Base-by-base conservation (phyloP, 2,797 vertebrate species). In the Aselliscus stoliczkanus region DNA sequence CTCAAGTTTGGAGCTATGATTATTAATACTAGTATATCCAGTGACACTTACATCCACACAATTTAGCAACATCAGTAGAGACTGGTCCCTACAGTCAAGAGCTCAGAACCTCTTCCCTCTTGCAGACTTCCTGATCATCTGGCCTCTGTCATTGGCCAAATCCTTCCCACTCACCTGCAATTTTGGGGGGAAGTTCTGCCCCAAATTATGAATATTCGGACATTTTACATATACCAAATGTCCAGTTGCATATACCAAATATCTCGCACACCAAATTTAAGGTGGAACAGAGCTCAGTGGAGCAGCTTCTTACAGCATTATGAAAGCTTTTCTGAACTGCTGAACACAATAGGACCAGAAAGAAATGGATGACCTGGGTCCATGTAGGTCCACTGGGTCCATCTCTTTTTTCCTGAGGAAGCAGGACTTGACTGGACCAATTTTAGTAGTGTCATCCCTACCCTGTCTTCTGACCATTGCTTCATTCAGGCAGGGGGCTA, bases 361-460 rank as follows among this genome's bases (percentile, higher is more conserved):
- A 31, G 5, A 18, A 52, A 18, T 27, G 34, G 8, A 11, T 23
- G 12, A 9, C 18, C 21, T 42, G 25, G 4, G 18, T 56, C 2
- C 3, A 20, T 7, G 11, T 20, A 39, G 29, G 13, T 47, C 23
- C 25, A 18, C 7, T 4, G 15, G 20, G 12, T 23, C 20, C 6
- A n/a, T 44, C 25, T 34, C 25, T 70, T 94, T 1, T 72, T 27
- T 44, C 11, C 37, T 29, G 60, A 56, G 2, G 10, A 64, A 54
- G 5, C 23, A 2, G 2, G 18, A 0, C 4, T 75, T 65, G 2
- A 6, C 12, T 65, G 12, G n/a, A 47, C 23, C 31, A 7, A 1
- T 90, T 84, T 64, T 9, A 37, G 5, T 5, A 18, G 31, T 27
- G 23, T 3, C 29, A 5, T 52, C 7, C 83, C 31, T n/a, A 2